Conservation (phyloP, 2,113 vertebrate species). For the Cheirogaleus medius region DNA sequence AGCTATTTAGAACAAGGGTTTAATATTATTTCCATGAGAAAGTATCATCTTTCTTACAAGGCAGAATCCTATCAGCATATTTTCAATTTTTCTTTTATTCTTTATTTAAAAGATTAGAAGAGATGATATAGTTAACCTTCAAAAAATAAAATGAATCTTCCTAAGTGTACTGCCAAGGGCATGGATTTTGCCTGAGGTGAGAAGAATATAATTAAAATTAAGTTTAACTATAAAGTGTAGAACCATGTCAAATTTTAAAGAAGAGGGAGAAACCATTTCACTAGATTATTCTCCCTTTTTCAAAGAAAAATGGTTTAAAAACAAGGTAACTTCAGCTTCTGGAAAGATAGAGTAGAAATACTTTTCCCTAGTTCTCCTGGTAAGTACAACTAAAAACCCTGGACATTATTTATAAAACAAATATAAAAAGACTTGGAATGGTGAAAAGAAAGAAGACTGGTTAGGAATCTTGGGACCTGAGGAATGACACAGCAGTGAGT, state of each 20-base stretch:
- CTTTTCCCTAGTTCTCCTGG: background rate
- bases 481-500: background rate
- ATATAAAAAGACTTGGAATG: background rate
- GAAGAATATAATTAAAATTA: background rate
- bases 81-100: background rate
- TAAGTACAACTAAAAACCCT: background rate
- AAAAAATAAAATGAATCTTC: constrained; percentile 20
- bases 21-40: constrained; percentile 9
- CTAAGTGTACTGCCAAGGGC: background rate
- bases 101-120: constrained; percentile 34
- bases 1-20: background rate
- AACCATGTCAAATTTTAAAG: constrained; percentile 30
- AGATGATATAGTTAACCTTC: background rate
- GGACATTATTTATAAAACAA: background rate
- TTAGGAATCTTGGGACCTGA: background rate
- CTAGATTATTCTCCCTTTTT: constrained; percentile 21
- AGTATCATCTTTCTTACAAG: background rate
- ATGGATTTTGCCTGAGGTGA: background rate
- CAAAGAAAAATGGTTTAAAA: constrained; percentile 6
- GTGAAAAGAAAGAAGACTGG: background rate
- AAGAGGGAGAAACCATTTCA: background rate
- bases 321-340: constrained; percentile 22
- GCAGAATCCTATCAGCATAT: background rate
- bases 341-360: background rate
- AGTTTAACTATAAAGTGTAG: background rate